Base-by-base conservation (phyloP, 2,113 vertebrate species). In the Austrofundulus limnaeus region DNA sequence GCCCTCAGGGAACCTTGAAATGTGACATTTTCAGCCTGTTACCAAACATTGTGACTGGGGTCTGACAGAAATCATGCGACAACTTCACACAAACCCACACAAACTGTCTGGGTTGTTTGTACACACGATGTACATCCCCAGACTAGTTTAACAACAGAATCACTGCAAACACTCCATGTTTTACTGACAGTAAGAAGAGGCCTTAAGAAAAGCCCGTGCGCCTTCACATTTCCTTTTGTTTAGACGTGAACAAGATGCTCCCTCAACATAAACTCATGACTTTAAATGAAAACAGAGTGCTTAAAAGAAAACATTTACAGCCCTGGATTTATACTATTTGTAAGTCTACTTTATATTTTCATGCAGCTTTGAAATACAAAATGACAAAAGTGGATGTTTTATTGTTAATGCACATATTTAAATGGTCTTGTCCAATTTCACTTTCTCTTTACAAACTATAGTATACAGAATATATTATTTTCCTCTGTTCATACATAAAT, bases 1-100 rank as follows among this genome's bases (percentile, higher is more conserved):
- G 62, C 68, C 77, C 68, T 71, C 68, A 61, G 75, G 79, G 63
- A 54, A 65, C 57, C 48, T 66, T 84, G 77, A 81, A 75, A 64
- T 62, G 65, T 61, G 48, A 81, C 81, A 82, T 82, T 83, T 70
- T 78, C 72, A 73, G 48, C 38, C 11, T 19, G 64, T 66, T 66
- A 46, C 28, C 58, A 25, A 58, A 50, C 9, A 16, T 25, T 54
- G 57, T 48, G 47, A 49, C 51, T 45, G 16, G n/a, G 11, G 63
- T 74, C 34, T 25, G 56, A 78, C 45, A 45, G 49, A 56, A 56
- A 11, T 51, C 17, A 24, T 39, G 64, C 15, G 43, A 21, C 14
- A 57, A 45, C 28, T 61, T 12, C 2, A 56, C 2, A 60, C 19
- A 60, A 20, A 51, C 43, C 64, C 53, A 61, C 53, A 15, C 34